Evolutionary conservation across 1,140 invertebrate species (phyloP), one percentile per base, ranked within the genome.

Genomic region (Sarcophaga bullata): DNA sequence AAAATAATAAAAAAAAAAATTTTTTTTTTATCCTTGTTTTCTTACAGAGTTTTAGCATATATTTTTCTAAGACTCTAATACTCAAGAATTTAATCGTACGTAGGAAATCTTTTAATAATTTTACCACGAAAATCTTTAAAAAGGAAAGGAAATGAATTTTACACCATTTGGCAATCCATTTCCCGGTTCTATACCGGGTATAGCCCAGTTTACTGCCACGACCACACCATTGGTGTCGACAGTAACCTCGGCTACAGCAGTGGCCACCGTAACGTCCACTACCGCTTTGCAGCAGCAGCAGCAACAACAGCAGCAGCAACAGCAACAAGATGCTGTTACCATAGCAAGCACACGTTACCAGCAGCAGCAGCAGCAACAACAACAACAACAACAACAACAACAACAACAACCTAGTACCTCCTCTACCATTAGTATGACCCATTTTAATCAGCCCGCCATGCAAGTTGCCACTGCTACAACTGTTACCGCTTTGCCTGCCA

Each of bases 151-250:
- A 85, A 95, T 95, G 94, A 95, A 95, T 91, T 95, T 94, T 84
- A 93, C 93, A 48, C 93, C 94, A 19, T 94, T 94, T 85, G 93
- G 93, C 50, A 93, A 93, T 81, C 92, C 93, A 19, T 92, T 93
- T 58, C 92, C 93, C 68, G 90, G 93, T 81, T 92, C 93, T 37
- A 90, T 93, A 82, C 93, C 92, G 54, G 86, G 86, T 10, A 92
- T 94, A 81, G 93, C 93, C 80, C 94, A 94, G 84, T 94, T 94
- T 82, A 91, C 93, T 11, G 92, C 92, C 8, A 92, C 92, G 13
- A 85, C 88, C 52, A 87, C 88, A 76, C 86, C 87, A 15, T 80
- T 90, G 49, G 88, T 89, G 54, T 88, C 88, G 46, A 88, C 88
- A 9, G 85, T 89, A 73, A 86, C 88, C 52, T 86, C 87, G 13